Conservation (phyloP, 1,140 invertebrate species). For the Bombus fervidus region DNA sequence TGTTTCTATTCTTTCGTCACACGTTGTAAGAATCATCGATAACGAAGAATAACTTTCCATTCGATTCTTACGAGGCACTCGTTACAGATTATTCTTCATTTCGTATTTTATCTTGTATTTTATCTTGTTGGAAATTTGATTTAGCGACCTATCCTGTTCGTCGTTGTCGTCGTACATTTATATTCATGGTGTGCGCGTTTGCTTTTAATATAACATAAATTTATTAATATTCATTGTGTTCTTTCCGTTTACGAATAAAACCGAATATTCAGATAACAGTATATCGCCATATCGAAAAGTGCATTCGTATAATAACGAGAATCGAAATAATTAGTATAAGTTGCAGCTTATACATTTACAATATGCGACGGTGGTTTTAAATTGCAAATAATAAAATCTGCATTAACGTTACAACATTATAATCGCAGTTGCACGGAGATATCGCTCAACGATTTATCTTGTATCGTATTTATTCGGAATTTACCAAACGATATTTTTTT, state of each 20-base stretch:
- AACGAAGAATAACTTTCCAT: no score
- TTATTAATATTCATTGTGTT: background rate
- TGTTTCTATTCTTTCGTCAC: no score
- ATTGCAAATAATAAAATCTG: constrained; percentile 4
- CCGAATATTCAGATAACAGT: background rate
- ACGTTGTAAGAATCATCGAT: no score
- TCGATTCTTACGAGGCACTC: background rate
- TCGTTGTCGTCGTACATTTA: background rate
- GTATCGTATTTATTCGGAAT: background rate
- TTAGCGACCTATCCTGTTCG: background rate
- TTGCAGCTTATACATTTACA: background rate
- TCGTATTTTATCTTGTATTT: background rate
- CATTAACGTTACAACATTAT: background rate
- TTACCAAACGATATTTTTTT: background rate
- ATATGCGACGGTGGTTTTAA: background rate
- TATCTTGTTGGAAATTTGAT: background rate
- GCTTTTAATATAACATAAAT: background rate
- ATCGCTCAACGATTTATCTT: background rate
- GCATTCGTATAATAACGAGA: background rate
- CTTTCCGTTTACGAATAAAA: background rate
- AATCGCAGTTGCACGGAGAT: background rate
- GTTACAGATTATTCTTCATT: background rate
- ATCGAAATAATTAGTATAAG: constrained; percentile 1
- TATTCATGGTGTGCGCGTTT: background rate
- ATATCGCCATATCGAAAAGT: background rate